Base-by-base conservation (phyloP, 2,113 vertebrate genomes). In the Phalacrocorax carbo region DNA sequence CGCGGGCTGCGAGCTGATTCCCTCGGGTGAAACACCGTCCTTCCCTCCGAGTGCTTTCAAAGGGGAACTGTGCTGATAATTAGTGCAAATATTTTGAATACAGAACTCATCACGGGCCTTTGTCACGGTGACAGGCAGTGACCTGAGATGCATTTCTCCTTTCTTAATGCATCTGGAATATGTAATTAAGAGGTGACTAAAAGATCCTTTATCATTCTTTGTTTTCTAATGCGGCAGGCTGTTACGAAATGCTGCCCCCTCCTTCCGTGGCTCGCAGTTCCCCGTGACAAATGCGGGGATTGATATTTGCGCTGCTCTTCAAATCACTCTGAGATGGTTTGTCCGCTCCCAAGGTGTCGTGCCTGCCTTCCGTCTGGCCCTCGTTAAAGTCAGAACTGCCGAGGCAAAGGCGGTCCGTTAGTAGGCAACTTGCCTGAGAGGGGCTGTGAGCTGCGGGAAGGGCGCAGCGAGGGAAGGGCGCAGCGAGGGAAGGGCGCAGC, bases 71-170 rank as follows among this genome's bases (percentile, higher is more conserved):
- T 66, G 88, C 91, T 20, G 91, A 60, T 96, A 96, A 96, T 97
- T 96, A 95, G 91, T 66, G 89, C 97, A 97, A 97, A 97, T 96
- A 96, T 97, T 97, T 96, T 97, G 97, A 97, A 81, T 94, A 86
- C 91, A 80, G 93, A 97, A 55, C 96, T 96, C 96, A 83, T 97
- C 89, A 44, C 3, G 38, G 91, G 85, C 95, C 93, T 97, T 96
- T 96, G 96, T 97, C 55, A 2, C 5, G 5, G 87, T 95, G 97
- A 96, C 96, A 96, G 95, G 94, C 96, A 19, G 89, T 91, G 95
- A 96, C 95, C 96, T 77, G 86, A 91, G 95, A 94, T 89, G 88
- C 89, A 4, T 90, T 94, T 91, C 90, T 96, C 68, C 89, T 87
- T 91, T 89, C 89, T 80, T 94, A 90, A 90, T 20, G 93, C 44